These are phyloP conservation scores for Torymus texanus DNA, from an alignment of 2,888 invertebrate genomes.

Conservation along the genomic window DNA sequence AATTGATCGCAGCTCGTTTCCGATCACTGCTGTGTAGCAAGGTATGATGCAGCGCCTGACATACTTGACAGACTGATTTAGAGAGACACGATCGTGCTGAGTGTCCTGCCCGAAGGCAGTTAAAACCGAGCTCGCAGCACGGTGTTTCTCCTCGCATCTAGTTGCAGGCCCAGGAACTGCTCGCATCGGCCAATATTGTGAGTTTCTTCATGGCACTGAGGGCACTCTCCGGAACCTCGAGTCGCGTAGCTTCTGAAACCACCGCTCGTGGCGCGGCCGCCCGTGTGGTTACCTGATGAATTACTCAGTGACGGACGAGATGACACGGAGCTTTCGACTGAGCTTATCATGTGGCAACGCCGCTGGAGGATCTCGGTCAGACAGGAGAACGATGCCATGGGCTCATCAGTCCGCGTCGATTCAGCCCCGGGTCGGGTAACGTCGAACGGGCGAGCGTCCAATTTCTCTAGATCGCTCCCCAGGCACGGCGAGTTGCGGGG, in stretches of 20 bases:
- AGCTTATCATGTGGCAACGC: not conserved
- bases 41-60: not conserved
- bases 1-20: not conserved
- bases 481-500: not conserved
- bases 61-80: not conserved
- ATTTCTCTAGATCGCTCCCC: not conserved
- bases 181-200: not conserved
- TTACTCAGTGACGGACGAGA: not conserved
- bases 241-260: not conserved
- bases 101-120: not conserved
- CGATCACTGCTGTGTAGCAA: not conserved
- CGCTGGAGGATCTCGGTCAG: not conserved
- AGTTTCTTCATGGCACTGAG: not conserved
- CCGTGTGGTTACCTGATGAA: not conserved
- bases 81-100: not conserved
- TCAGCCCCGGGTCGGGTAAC: not conserved
- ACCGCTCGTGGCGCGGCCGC: not conserved
- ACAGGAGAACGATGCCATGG: not conserved
- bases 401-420: not conserved
- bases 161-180: not conserved
- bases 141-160: no score
- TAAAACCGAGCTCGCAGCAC: not conserved
- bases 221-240: not conserved
- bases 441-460: not conserved
- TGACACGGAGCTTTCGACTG: not conserved